Conservation (phyloP, 1,140 invertebrate species). For the Coenobita brevimanus region DNA sequence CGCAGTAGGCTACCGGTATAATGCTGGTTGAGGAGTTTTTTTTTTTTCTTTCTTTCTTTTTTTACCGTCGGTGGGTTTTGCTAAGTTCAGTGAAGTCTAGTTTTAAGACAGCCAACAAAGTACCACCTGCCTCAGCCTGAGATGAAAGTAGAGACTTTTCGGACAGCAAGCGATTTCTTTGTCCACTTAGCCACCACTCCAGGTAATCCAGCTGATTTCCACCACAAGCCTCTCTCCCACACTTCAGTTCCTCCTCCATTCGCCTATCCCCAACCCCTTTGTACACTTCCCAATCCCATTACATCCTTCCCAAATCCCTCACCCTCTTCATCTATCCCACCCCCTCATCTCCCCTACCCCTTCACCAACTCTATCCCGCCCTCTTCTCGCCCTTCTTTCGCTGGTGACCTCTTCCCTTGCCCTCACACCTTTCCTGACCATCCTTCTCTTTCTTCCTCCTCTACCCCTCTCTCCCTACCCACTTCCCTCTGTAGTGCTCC, state of each 20-base stretch:
- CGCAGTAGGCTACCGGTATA: too few relatives aligned
- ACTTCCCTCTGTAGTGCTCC: too few relatives aligned
- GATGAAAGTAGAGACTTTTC: too few relatives aligned
- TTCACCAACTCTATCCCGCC: background rate
- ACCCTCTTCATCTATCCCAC: background rate
- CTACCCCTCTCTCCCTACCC: background rate
- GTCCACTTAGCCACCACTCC: too few relatives aligned
- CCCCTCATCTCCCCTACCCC: background rate
- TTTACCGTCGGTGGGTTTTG: too few relatives aligned
- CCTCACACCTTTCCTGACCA: background rate
- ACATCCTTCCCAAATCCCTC: background rate
- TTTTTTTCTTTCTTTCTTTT: too few relatives aligned
- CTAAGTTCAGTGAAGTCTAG: too few relatives aligned
- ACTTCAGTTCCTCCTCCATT: background rate
- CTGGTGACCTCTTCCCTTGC: background rate
- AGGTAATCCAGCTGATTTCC: too few relatives aligned
- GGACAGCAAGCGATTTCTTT: too few relatives aligned
- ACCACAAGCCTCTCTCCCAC: background rate
- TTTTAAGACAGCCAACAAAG: too few relatives aligned
- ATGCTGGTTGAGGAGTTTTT: too few relatives aligned
- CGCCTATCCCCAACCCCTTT: background rate
- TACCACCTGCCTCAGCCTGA: too few relatives aligned
- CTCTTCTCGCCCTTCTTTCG: background rate
- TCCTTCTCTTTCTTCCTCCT: background rate
- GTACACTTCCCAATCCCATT: background rate